Conservation (phyloP, 2,888 invertebrate species). For the Tetramorium bicarinatum region DNA sequence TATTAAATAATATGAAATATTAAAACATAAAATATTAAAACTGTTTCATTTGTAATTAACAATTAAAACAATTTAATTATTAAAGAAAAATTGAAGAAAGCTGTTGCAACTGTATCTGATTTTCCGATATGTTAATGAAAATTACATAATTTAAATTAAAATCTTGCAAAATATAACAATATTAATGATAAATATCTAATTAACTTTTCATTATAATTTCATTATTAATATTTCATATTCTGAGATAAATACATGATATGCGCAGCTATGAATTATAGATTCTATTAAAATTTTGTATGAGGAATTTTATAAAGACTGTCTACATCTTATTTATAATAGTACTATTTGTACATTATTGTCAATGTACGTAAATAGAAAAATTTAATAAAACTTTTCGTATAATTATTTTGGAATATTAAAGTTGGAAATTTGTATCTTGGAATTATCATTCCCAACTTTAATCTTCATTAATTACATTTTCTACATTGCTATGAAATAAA, state of each 20-base stretch:
- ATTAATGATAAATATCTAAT: conserved; percentile 35
- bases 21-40: background rate
- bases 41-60: background rate
- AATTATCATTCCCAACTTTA: conserved; percentile 5
- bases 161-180: conserved; percentile 1
- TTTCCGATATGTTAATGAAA: background rate
- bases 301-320: background rate
- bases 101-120: background rate
- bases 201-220: conserved; percentile 13
- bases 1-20: too few relatives aligned
- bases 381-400: background rate
- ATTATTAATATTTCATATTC: conserved; percentile 5
- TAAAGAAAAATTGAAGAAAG: background rate
- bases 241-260: background rate
- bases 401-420: background rate
- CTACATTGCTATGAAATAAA: background rate
- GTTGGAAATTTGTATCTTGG: background rate
- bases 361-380: background rate
- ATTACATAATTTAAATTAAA: conserved; percentile 21
- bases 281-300: conserved; percentile 14
- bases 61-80: background rate
- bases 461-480: background rate
- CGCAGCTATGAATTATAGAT: conserved; percentile 8
- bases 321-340: background rate
- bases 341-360: background rate